These are phyloP conservation scores for Lontra canadensis DNA, from an alignment of 2,113 vertebrate genomes.

Conservation along the genomic window DNA sequence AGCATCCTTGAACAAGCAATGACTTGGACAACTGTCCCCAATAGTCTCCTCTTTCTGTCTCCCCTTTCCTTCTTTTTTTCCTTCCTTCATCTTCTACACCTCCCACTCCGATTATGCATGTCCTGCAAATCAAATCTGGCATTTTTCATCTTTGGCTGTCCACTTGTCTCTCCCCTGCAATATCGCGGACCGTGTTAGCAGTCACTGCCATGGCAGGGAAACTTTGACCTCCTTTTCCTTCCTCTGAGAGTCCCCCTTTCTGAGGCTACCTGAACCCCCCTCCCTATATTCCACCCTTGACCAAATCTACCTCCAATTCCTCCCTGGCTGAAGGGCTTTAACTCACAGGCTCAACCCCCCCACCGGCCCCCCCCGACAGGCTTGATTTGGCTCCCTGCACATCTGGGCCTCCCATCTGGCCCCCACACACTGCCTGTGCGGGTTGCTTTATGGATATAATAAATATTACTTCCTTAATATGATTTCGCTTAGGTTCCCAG, in stretches of 20 bases:
- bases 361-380: conserved; percentile 20
- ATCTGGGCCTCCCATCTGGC: conserved; percentile 58
- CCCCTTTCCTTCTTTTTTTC: background rate
- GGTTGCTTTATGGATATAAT: conserved; percentile 60
- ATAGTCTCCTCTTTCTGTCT: background rate
- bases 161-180: background rate
- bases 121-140: background rate
- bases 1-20: background rate
- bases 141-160: background rate
- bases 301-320: background rate
- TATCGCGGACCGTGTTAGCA: background rate
- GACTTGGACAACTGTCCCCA: background rate
- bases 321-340: background rate
- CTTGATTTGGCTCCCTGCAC: conserved; percentile 54
- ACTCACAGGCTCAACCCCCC: background rate
- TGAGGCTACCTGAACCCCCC: background rate
- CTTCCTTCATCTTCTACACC: too few relatives aligned
- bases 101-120: background rate
- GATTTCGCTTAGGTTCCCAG: conserved; percentile 61
- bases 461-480: conserved; percentile 70
- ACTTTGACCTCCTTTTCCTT: background rate
- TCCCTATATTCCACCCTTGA: rapidly evolving
- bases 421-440: background rate
- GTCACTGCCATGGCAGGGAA: background rate
- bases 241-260: background rate